Base-by-base conservation (phyloP, 2,888 invertebrate species). In the Drosophila mimetica region DNA sequence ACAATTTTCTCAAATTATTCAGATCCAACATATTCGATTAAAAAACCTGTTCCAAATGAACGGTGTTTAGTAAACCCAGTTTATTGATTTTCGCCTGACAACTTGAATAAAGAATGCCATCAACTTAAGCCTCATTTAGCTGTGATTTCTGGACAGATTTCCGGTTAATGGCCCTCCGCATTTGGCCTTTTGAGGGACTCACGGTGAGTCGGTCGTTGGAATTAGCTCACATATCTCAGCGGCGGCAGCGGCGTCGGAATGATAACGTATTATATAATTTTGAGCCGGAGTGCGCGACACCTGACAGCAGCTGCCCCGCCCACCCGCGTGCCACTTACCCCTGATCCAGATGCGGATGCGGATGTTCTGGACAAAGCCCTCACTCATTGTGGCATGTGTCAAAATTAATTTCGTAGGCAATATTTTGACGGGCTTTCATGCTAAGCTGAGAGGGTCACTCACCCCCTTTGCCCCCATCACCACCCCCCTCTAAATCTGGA, bases 351-450 rank as follows among this genome's bases (percentile, higher is more conserved):
- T 4, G 2, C n/a, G 34, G 34, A 34, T 34, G 7, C 14, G 37
- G 18, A 39, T 39, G 39, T 28, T 18, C 55, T 55, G 78, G 58
- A 52, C 46, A 67, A 58, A 63, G 55, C 50, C 87, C 65, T 84
- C 78, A 82, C 76, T 77, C 77, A 73, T 84, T 86, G 76, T 82
- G 82, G 85, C 82, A 86, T 74, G 74, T 86, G 82, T 86, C 82
- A 82, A 86, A 86, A 86, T 84, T 82, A 82, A 82, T 82, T 80
- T 81, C 71, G 72, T 71, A 74, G 72, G 71, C 74, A 86, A 81
- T 87, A 78, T 82, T 82, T 84, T 82, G 82, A 84, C 84, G 86
- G 85, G 69, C 78, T 84, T 76, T 86, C 87, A 77, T 74, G 74
- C 76, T 71, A 82, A 74, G 71, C 84, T 30, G 34, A 59, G 59